A percentile compares a stretch with the other conserved stretches of the same genome.
These are phyloP conservation scores for Phataginus tetradactyla DNA, from an alignment of 2,797 vertebrate genomes.

Conservation along the genomic window DNA sequence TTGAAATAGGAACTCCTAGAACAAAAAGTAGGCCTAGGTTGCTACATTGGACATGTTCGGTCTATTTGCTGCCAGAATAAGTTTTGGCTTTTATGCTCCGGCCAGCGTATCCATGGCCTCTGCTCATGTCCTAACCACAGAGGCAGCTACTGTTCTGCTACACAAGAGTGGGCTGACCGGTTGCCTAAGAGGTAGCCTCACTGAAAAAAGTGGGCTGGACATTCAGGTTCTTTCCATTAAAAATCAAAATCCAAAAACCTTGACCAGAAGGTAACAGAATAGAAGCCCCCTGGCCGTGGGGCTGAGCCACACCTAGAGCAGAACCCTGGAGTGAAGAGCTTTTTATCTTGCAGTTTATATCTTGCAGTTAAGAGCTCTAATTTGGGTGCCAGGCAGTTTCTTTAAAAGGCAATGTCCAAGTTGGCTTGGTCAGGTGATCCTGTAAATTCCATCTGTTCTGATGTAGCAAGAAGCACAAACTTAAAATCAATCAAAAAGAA, in stretches of 20 bases:
- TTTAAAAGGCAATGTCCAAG: not conserved
- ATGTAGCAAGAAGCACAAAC: not conserved
- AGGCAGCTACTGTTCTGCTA: not conserved
- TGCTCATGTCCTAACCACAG: accelerated
- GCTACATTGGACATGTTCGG: too few species aligned
- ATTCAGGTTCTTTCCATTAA: not conserved
- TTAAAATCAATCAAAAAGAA: constrained; percentile 5
- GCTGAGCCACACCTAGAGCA: not conserved
- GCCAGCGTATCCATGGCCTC: not conserved
- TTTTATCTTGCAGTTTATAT: too few species aligned
- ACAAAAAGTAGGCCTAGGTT: not conserved
- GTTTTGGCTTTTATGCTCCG: not conserved
- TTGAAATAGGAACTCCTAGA: not conserved
- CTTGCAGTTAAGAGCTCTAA: not conserved
- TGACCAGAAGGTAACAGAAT: not conserved
- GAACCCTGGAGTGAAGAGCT: not conserved
- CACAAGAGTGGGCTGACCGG: not conserved
- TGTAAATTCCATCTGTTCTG: not conserved
- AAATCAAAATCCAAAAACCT: not conserved
- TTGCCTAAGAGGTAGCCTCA: not conserved
- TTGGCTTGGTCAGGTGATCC: not conserved
- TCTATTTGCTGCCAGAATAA: not conserved
- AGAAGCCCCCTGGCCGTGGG: not conserved
- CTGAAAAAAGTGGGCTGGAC: not conserved
- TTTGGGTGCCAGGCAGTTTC: not conserved